Evolutionary conservation across 2,888 invertebrate genomes (phyloP), one percentile per base, ranked within the genome.

Genomic region (Bugula neritina): DNA sequence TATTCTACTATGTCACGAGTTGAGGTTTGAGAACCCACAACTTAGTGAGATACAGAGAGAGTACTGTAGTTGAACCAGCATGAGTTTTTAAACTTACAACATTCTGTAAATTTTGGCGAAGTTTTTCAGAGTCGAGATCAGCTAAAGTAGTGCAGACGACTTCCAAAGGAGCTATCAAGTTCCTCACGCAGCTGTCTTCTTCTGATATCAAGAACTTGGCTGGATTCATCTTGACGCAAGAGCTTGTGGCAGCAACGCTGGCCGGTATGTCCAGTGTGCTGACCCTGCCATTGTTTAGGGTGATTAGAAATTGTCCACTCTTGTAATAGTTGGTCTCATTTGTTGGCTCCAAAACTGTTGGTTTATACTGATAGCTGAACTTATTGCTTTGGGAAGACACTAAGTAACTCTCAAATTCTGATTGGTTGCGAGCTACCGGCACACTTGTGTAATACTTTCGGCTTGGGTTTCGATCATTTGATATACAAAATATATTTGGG

Each of bases 401-500:
- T 57, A 5, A 10, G 31, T 31, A 63, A 31, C 31, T 63, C 13
- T 29, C 31, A 63, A 63, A 63, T 63, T 13, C 5, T 29, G 21
- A 13, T 25, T 63, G 27, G 5, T 10, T 29, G 27, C 3, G 27
- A 2, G n/a, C 31, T 10, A 63, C 5, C 29, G 2, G 5, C 3
- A 63, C 5, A 31, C 31, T 27, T 13, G 21, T 63, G n/a, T 63
- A 63, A 31, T 63, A 63, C 10, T 63, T 13, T 63, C 63, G 27
- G 2, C 10, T 3, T 13, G 5, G 5, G 31, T 31, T 63, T 2
- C 29, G 63, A 10, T 63, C 63, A 31, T 27, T 63, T 31, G 31
- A 63, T 25, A 63, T 63, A 34, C 63, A 63, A 63, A 63, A 63
- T 31, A 27, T 27, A 63, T 25, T 25, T 25, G 63, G 63, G 31